Percentiles rank a stretch among this genome's conserved stretches.
Evolutionary conservation across 2,797 vertebrate species (phyloP).

Genomic region (Periparus ater): DNA sequence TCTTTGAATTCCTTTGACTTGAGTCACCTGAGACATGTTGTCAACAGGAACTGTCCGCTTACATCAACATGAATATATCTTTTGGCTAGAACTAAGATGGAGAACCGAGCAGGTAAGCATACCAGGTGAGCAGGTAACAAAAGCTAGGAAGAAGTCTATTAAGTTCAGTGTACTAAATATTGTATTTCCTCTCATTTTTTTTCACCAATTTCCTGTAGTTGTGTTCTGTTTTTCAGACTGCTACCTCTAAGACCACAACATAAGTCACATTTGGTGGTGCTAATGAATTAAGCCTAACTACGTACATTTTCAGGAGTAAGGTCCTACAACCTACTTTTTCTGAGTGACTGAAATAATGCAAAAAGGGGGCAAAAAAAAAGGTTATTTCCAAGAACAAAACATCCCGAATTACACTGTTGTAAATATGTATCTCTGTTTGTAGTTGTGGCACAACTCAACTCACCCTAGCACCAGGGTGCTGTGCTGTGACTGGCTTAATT

Average conservation of each 20-base stretch:
- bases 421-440: not conserved
- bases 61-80: not conserved
- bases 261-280: not conserved
- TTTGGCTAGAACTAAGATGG: not conserved
- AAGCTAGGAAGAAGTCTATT: not conserved
- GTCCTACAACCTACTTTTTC: not conserved
- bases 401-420: not conserved
- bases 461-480: not conserved
- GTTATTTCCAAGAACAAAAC: not conserved
- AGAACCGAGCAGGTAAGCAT: not conserved
- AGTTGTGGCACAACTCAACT: not conserved
- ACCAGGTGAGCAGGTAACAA: not conserved
- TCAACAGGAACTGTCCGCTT: slow-evolving; percentile 14
- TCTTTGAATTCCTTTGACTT: slow-evolving; percentile 38
- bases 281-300: not conserved
- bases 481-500: not conserved
- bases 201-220: not conserved
- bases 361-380: fast-evolving
- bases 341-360: not conserved
- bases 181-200: not conserved
- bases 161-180: not conserved
- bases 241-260: not conserved
- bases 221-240: not conserved
- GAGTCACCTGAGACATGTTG: slow-evolving; percentile 39
- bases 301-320: not conserved